Percentiles rank a stretch among this genome's conserved stretches.
phyloP scores from a whole-genome alignment of 2,113 vertebrate genomes.

The Thomomys bottae region DNA sequence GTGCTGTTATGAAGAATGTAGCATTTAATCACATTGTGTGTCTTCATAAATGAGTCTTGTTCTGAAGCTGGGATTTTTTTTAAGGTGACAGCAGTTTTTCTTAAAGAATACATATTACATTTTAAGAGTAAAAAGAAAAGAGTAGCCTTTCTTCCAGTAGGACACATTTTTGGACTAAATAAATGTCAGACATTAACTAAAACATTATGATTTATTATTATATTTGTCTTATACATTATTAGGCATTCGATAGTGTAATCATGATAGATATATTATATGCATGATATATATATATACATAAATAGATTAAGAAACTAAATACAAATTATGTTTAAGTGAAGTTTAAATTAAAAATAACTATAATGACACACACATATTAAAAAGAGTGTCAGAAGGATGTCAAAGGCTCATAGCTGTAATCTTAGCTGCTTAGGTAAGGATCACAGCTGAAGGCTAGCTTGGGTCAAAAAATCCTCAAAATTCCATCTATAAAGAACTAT shows the following conservation, averaged over 20 bases:
- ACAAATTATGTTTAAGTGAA: no score
- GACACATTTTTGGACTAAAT: not conserved
- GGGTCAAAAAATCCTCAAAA: no score
- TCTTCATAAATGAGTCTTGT: conserved; percentile 22
- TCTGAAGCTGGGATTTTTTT: conserved; percentile 14
- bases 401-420: no score
- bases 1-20: not conserved
- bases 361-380: no score
- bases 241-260: not conserved
- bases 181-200: not conserved
- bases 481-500: no score
- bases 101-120: not conserved
- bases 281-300: no score
- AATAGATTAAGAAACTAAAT: no score
- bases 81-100: not conserved
- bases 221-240: not conserved
- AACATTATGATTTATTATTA: not conserved
- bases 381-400: no score
- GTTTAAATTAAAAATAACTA: no score
- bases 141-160: not conserved
- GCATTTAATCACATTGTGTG: not conserved
- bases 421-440: no score
- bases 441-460: no score
- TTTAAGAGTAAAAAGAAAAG: not conserved
- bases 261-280: not conserved